Percentiles rank a stretch among this genome's conserved stretches.
Evolutionary conservation across 1,140 invertebrate genomes (phyloP).

Genomic region (Solen grandis): DNA sequence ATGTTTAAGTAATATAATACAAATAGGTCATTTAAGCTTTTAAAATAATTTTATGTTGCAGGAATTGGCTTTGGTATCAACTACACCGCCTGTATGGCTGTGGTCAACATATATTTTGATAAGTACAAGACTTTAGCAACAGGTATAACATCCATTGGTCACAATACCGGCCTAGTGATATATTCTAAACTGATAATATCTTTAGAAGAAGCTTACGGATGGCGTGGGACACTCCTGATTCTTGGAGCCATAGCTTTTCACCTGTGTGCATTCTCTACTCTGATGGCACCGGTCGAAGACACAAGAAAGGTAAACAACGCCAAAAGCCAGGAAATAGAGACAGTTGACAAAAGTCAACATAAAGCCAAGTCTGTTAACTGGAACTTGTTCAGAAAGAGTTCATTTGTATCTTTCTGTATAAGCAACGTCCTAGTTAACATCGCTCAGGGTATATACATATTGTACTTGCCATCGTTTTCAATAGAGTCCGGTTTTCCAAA

Average conservation of each 20-base stretch:
- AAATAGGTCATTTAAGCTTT: no score
- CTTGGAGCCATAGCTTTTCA: slow-evolving; percentile 17
- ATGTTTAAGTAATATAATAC: no score
- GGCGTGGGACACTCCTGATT: slow-evolving; percentile 15
- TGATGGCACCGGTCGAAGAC: neutral
- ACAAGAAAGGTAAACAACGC: neutral
- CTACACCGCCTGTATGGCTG: slow-evolving; percentile 17
- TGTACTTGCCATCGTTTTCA: slow-evolving; percentile 26
- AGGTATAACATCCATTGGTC: slow-evolving; percentile 21
- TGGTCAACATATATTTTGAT: slow-evolving; percentile 20
- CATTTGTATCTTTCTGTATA: slow-evolving; percentile 5
- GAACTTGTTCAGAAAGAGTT: neutral
- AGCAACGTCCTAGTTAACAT: slow-evolving; percentile 18
- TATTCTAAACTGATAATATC: slow-evolving; percentile 6
- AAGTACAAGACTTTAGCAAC: slow-evolving; percentile 23
- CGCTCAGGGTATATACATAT: neutral
- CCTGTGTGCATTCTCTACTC: slow-evolving; percentile 21
- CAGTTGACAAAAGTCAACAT: neutral
- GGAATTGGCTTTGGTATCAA: slow-evolving; percentile 22
- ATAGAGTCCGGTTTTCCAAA: slow-evolving; percentile 6
- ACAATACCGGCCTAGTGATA: slow-evolving; percentile 18
- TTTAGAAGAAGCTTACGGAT: slow-evolving; percentile 8
- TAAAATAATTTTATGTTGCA: slow-evolving; percentile 18
- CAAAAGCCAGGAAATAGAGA: neutral
- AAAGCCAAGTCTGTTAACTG: neutral